Conservation (phyloP, 2,113 vertebrate species). For the Semicossyphus pulcher region DNA sequence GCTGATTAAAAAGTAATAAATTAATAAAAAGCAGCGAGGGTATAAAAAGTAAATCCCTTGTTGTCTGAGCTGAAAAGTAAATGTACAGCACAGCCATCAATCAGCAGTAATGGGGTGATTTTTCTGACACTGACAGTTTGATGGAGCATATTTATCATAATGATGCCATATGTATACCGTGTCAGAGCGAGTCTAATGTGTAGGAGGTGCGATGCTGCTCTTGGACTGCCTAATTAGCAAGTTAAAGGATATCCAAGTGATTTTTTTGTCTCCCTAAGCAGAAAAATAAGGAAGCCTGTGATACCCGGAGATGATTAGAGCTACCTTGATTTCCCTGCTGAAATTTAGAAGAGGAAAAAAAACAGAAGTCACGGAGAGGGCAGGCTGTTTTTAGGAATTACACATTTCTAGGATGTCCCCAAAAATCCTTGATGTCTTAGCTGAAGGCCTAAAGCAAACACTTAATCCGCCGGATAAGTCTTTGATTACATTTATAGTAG, state of each 20-base stretch:
- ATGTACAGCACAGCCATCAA: conserved; percentile 36
- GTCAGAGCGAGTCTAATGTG: conserved; percentile 30
- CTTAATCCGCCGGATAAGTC: not conserved
- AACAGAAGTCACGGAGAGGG: conserved; percentile 1
- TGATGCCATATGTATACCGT: conserved; percentile 40
- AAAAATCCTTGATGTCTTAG: conserved; percentile 16
- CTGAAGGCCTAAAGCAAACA: conserved; percentile 32
- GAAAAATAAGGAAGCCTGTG: conserved; percentile 39
- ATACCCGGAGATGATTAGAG: conserved; percentile 48
- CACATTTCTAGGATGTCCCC: conserved; percentile 3
- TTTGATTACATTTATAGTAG: conserved; percentile 37
- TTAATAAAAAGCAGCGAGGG: not conserved
- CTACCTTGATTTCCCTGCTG: conserved; percentile 39
- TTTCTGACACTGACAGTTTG: conserved; percentile 61
- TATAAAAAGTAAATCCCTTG: conserved; percentile 3
- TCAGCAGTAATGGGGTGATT: conserved; percentile 60
- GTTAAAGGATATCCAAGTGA: conserved; percentile 35
- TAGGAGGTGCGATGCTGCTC: conserved; percentile 23
- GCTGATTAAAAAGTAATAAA: not conserved
- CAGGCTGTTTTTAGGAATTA: conserved; percentile 34
- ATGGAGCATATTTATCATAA: conserved; percentile 63
- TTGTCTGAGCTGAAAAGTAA: conserved; percentile 39
- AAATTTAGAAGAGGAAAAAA: conserved; percentile 3
- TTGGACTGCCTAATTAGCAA: conserved; percentile 59
- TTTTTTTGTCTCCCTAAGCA: conserved; percentile 55